A percentile compares a stretch with the other conserved stretches of the same genome.
Evolutionary conservation across 2,113 vertebrate species (phyloP).

Genomic region (Henicopernis longicauda): DNA sequence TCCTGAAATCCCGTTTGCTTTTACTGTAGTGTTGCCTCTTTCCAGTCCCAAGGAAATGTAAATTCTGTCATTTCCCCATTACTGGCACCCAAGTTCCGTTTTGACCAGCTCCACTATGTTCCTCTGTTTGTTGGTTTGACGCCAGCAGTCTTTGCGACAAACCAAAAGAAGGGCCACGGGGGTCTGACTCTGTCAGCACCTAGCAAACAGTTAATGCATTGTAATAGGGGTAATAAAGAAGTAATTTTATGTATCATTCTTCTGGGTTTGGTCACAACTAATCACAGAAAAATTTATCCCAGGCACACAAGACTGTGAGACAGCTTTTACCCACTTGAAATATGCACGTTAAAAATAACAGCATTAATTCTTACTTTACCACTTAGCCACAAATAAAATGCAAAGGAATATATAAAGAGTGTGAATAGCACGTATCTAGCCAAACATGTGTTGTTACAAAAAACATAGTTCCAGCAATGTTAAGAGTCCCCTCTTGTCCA

Average conservation of each 20-base stretch:
- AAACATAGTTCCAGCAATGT: background rate
- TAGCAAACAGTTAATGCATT: background rate
- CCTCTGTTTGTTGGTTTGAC: background rate
- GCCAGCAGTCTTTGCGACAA: background rate
- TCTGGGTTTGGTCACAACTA: background rate
- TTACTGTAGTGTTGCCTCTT: background rate
- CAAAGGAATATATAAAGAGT: background rate
- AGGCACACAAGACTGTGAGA: background rate
- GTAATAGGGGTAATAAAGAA: conserved; percentile 22
- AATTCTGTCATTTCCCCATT: background rate
- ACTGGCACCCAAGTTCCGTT: background rate
- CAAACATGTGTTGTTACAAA: background rate
- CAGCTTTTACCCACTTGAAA: background rate
- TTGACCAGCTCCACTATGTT: background rate
- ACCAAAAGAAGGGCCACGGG: background rate
- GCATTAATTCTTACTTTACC: background rate
- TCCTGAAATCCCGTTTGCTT: background rate
- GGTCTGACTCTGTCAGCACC: background rate
- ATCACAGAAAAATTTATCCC: background rate
- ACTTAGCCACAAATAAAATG: background rate
- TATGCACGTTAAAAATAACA: background rate
- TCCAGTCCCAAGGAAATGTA: background rate
- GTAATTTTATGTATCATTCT: background rate
- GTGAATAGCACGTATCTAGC: background rate
- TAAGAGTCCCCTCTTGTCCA: background rate